phyloP scores from a whole-genome alignment of 2,113 vertebrate species.

The Alligator sinensis region DNA sequence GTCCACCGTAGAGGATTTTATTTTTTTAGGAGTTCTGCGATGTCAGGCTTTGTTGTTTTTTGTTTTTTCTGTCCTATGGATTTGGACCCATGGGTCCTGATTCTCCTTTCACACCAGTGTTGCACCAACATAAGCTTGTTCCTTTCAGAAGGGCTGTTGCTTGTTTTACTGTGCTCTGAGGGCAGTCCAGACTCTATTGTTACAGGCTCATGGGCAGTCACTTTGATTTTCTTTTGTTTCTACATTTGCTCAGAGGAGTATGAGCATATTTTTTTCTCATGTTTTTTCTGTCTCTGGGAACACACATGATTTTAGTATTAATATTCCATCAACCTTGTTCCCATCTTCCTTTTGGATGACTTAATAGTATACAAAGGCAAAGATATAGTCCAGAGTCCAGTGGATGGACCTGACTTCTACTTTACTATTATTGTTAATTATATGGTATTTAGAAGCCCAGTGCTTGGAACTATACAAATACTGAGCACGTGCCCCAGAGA shows the following conservation, averaged over 20 bases:
- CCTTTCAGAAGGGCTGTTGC: background rate
- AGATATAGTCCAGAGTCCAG: too few relatives aligned
- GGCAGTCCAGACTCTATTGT: background rate
- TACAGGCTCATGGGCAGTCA: background rate
- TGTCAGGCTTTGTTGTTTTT: background rate
- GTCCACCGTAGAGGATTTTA: background rate
- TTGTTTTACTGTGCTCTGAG: background rate
- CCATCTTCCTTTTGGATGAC: background rate
- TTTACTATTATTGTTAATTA: background rate
- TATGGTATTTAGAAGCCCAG: background rate
- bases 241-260: background rate
- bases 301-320: background rate
- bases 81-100: background rate
- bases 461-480: background rate
- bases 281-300: background rate
- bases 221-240: background rate
- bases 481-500: background rate
- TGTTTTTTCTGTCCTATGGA: background rate
- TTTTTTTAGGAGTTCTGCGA: background rate
- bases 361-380: background rate
- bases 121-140: background rate
- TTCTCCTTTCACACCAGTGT: background rate
- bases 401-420: background rate
- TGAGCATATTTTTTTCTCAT: background rate
- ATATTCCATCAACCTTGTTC: background rate